A percentile compares a stretch with the other conserved stretches of the same genome.
Conservation (phyloP, 2,797 vertebrate genomes). For the Galaxias olidus region DNA sequence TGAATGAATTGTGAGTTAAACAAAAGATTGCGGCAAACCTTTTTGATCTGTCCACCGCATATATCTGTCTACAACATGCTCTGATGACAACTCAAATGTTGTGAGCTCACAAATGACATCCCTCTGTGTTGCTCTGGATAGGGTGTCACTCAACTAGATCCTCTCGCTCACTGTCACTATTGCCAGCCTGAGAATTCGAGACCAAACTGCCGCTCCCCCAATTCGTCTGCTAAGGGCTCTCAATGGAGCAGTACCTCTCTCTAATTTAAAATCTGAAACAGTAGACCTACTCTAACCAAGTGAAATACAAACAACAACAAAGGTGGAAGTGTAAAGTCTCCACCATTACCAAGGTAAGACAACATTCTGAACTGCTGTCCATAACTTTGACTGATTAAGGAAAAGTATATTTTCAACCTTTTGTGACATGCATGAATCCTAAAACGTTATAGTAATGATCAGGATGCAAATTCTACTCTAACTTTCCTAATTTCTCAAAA, state of each 20-base stretch:
- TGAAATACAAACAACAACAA: conserved; percentile 6
- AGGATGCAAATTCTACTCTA: no score
- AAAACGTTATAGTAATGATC: no score
- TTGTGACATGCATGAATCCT: no score
- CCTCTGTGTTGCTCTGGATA: conserved; percentile 45
- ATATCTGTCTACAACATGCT: conserved; percentile 6
- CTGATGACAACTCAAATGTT: conserved; percentile 29
- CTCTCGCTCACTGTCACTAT: conserved; percentile 56
- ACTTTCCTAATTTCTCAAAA: no score
- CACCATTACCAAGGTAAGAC: conserved; percentile 43
- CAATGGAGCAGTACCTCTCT: conserved; percentile 5
- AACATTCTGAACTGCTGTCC: not conserved
- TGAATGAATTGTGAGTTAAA: not conserved
- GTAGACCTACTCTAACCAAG: conserved; percentile 1
- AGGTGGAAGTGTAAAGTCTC: not conserved
- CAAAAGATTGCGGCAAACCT: not conserved
- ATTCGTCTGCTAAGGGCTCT: conserved; percentile 3
- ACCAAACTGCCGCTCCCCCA: not conserved
- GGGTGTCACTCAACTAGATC: conserved; percentile 57
- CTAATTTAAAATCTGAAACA: conserved; percentile 17
- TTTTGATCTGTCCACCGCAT: not conserved
- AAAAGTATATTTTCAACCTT: no score
- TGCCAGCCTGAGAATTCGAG: conserved; percentile 39
- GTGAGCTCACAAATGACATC: conserved; percentile 24
- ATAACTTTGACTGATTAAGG: no score